phyloP scores from a whole-genome alignment of 2,113 vertebrate genomes.

The Canis aureus region DNA sequence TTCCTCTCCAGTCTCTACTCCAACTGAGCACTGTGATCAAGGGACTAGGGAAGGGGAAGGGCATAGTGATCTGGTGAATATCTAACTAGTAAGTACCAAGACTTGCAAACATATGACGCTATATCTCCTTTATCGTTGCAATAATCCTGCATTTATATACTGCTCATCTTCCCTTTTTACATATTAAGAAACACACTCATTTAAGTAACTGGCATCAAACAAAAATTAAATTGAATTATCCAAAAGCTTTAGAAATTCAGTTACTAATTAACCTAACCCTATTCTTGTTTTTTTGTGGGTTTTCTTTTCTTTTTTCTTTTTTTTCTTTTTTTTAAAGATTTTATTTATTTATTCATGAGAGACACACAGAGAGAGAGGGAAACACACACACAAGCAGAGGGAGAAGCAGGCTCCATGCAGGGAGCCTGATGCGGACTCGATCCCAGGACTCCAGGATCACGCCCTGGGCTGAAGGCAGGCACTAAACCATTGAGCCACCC shows the following conservation, averaged over 20 bases:
- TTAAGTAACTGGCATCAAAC: background rate
- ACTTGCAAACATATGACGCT: background rate
- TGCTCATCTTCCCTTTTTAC: background rate
- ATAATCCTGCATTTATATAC: background rate
- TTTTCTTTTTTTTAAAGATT: no score
- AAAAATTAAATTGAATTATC: background rate
- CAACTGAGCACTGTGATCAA: no score
- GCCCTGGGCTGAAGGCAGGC: no score
- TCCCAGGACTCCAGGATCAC: no score
- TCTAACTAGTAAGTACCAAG: background rate
- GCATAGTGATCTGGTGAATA: background rate
- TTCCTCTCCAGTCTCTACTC: background rate
- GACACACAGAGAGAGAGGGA: no score
- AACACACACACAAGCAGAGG: no score
- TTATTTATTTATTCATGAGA: no score
- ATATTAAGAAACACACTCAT: background rate
- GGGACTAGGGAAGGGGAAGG: background rate
- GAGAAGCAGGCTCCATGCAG: no score
- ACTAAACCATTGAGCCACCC: no score
- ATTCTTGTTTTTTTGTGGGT: background rate
- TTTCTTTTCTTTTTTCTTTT: background rate
- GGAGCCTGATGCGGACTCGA: no score
- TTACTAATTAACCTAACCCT: background rate
- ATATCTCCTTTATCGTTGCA: background rate
- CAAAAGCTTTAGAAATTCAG: background rate